Base-by-base conservation (phyloP, 2,888 invertebrate species). In the Eupithecia insigniata region DNA sequence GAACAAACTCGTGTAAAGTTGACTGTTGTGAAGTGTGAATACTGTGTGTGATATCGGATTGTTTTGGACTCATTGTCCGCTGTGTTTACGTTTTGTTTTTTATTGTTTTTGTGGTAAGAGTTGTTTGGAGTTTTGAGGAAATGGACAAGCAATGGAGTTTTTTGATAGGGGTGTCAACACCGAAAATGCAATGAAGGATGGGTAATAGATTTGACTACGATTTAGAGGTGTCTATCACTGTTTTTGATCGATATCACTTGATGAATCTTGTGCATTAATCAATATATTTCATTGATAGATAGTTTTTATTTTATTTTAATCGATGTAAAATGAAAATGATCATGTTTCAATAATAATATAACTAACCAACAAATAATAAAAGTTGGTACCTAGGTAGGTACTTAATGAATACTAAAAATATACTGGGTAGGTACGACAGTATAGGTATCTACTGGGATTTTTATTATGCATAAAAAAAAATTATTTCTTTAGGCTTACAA, bases 41-140 rank as follows among this genome's bases (percentile, higher is more conserved):
- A 32, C 79, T 80, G n/a, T 26, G 36, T 83, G 80, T 62, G 74
- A 66, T 70, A 26, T 64, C 62, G 72, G 72, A 73, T 81, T 83
- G 82, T 84, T 85, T 81, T 78, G 80, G 80, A 79, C 76, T 81
- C 83, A 86, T 87, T 87, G 87, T 87, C 82, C 76, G 81, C 77
- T 82, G 88, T 90, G 90, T 88, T 89, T 89, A 88, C 86, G 83
- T 86, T 86, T 79, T 80, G 77, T 75, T 80, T 79, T 77, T 80
- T 82, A 78, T 86, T 87, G 82, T 83, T 78, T 74, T 71, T 67
- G 64, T 67, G 71, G 77, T 77, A 78, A 78, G 76, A 74, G 73
- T 72, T 70, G 36, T 43, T 66, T 70, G 67, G 32, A 60, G 64
- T 22, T 62, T n/a, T 55, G 34, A 30, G 6, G 7, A 39, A 43